Conservation (phyloP, 2,888 invertebrate species). For the Ochropleura leucogaster region DNA sequence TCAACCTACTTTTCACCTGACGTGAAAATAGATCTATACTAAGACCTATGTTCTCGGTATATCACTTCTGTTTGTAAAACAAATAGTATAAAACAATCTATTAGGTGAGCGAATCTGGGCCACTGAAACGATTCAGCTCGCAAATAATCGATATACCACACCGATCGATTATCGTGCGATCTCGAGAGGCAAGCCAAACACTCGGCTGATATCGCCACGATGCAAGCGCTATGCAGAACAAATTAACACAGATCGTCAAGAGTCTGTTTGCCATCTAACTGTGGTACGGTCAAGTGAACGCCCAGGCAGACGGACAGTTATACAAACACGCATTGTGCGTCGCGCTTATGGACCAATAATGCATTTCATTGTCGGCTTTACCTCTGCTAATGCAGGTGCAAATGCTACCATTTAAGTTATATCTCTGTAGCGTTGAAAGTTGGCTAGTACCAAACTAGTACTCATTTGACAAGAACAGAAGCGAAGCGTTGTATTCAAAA, state of each 20-base stretch:
- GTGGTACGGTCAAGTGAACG: conserved; percentile 86
- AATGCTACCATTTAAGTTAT: conserved; percentile 73
- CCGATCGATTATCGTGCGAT: conserved; percentile 65
- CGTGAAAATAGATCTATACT: background rate
- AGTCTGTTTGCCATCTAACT: conserved; percentile 86
- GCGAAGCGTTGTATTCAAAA: background rate
- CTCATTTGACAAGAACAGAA: background rate
- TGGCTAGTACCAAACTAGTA: background rate
- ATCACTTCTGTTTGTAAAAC: background rate
- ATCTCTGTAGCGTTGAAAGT: conserved; percentile 7
- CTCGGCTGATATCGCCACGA: conserved; percentile 77
- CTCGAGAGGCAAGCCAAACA: conserved; percentile 68
- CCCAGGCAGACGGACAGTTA: conserved; percentile 85
- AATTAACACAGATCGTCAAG: conserved; percentile 87
- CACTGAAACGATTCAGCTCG: conserved; percentile 23
- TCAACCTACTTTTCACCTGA: background rate
- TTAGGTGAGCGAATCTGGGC: conserved; percentile 14
- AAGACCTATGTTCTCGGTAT: background rate
- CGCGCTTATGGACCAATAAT: conserved; percentile 85
- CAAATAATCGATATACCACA: conserved; percentile 51
- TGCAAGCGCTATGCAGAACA: conserved; percentile 84
- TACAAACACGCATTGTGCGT: conserved; percentile 85
- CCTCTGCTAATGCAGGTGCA: conserved; percentile 80
- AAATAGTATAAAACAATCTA: conserved; percentile 16
- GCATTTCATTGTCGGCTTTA: conserved; percentile 85